Conservation (phyloP, 2,113 vertebrate species). For the Hippopotamus amphibius region DNA sequence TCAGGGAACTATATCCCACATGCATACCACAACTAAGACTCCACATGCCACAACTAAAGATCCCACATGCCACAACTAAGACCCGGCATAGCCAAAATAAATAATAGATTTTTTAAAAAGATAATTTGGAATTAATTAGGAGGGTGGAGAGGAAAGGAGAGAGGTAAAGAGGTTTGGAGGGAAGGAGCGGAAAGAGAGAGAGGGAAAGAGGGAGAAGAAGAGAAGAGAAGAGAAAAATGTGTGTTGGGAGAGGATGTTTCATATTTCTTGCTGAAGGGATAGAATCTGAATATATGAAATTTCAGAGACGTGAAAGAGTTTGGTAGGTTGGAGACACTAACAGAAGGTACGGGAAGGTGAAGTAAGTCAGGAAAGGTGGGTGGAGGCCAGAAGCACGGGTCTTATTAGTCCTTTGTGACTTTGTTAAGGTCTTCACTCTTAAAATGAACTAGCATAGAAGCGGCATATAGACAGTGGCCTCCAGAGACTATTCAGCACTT, state of each 20-base stretch:
- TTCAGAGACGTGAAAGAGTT: not conserved
- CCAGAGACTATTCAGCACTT: too few species aligned
- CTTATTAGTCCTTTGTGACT: not conserved
- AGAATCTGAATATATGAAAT: not conserved
- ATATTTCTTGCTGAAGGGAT: not conserved
- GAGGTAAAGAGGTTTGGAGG: not conserved
- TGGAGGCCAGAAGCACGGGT: not conserved
- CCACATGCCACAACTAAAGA: too few species aligned
- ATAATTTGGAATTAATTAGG: not conserved
- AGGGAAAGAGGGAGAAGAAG: fast-evolving
- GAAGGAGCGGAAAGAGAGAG: too few species aligned
- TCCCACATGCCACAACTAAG: too few species aligned
- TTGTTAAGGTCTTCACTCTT: not conserved
- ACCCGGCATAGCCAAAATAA: too few species aligned
- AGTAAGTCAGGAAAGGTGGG: not conserved
- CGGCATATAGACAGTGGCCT: not conserved
- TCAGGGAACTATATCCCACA: too few species aligned
- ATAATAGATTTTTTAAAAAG: too few species aligned
- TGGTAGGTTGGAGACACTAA: not conserved
- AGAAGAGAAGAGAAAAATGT: too few species aligned
- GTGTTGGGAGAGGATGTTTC: not conserved
- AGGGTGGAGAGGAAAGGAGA: fast-evolving
- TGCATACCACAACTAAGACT: too few species aligned
- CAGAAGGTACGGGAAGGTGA: not conserved
- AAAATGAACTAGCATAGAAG: not conserved